A percentile compares a stretch with the other conserved stretches of the same genome.
Evolutionary conservation across 2,113 vertebrate genomes (phyloP).

Genomic region (Grallaria varia): DNA sequence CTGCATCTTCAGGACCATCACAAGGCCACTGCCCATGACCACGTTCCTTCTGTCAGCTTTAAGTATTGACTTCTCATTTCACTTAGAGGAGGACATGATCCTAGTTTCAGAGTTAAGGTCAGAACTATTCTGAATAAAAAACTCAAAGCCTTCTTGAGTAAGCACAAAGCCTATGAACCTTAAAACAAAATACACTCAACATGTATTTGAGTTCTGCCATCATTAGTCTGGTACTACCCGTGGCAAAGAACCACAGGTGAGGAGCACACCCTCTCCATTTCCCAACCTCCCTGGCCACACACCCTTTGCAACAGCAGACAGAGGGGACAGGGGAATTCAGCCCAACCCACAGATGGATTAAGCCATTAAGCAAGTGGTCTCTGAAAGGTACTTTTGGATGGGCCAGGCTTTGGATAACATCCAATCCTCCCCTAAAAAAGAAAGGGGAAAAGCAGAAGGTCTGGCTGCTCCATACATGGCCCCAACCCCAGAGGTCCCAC

Average conservation of each 20-base stretch:
- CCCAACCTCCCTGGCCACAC: background rate
- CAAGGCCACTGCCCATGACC: background rate
- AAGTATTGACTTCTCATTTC: background rate
- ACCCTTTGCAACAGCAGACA: background rate
- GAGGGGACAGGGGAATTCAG: background rate
- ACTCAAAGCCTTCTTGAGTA: background rate
- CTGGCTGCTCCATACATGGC: background rate
- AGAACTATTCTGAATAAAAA: background rate
- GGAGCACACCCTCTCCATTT: background rate
- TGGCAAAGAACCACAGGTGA: background rate
- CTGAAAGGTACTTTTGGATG: background rate
- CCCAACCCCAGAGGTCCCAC: background rate
- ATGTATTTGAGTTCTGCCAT: background rate
- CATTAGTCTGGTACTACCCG: background rate
- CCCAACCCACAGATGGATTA: rapidly evolving
- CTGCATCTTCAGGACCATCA: background rate
- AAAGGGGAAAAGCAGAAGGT: background rate
- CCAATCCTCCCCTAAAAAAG: background rate
- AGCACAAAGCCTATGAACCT: background rate
- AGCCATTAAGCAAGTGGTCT: background rate
- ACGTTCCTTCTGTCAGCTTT: background rate
- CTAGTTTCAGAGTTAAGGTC: background rate
- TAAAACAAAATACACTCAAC: rapidly evolving
- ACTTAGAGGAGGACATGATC: background rate
- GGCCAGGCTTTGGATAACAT: background rate